Base-by-base conservation (phyloP, 2,888 invertebrate genomes). In the Tigriopus californicus region DNA sequence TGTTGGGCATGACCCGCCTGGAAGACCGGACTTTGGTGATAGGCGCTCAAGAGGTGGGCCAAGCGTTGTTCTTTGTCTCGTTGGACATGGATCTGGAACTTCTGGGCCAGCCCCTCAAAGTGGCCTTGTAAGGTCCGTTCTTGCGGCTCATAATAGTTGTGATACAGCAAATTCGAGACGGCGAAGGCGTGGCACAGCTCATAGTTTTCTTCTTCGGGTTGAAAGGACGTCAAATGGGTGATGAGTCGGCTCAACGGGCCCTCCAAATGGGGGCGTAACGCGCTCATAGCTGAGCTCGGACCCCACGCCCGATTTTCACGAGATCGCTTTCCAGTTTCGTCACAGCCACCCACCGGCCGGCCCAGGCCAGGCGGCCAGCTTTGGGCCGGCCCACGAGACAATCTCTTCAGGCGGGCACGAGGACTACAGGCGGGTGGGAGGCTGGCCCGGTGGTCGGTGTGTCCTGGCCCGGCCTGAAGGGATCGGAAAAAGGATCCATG, bases 111-210 rank as follows among this genome's bases (percentile, higher is more conserved):
- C 4, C 56, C 56, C 40, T 60, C 1, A 41, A 33, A 49, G 40
- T 52, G 42, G 15, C 40, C 46, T 20, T 47, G 41, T 46, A 61
- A 47, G 1, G 54, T 41, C 22, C 54, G 52, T 10, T 53, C 47
- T 49, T 40, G 47, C 1, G 61, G 59, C 24, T 61, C 61, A 41
- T 60, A 55, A 20, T 46, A 61, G 3, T 44, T 52, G 48, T 61
- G 61, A 46, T 60, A 61, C 24, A 60, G 22, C 13, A 61, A 33
- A 60, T 61, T 61, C 42, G 61, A 61, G 18, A 60, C 41, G 33
- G 55, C 64, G 22, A 59, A 59, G 15, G 33, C 48, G 18, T 59
- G 52, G 41, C 59, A 59, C n/a, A 59, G 52, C 41, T 18, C 41
- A 59, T 52, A 59, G 52, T 59, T 59, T 22, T 59, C 59, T 33